Percentiles rank a stretch among this genome's conserved stretches.
Conservation (phyloP, 2,113 vertebrate genomes). For the Coreoperca whiteheadi region DNA sequence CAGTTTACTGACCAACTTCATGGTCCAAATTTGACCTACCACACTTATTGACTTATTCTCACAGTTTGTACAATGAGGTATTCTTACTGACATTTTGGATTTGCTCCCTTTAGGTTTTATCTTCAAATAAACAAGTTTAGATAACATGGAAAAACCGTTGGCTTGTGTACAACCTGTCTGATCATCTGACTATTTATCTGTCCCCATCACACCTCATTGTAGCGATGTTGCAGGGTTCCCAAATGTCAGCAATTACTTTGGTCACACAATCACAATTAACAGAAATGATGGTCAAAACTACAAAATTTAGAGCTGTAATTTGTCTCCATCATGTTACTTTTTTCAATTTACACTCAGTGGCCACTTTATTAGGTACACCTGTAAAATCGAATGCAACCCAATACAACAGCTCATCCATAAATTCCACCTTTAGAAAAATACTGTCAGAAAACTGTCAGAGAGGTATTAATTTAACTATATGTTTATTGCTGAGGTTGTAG, state of each 20-base stretch:
- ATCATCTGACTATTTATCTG: not conserved
- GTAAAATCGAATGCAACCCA: not conserved
- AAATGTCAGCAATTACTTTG: not conserved
- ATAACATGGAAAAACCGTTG: not conserved
- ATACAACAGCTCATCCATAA: not conserved
- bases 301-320: not conserved
- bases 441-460: not conserved
- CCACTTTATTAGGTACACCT: not conserved
- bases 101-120: not conserved
- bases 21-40: no score
- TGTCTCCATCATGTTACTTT: not conserved
- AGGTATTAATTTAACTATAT: not conserved
- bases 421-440: no score
- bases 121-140: not conserved
- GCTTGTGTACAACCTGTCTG: not conserved
- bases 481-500: not conserved
- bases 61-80: not conserved
- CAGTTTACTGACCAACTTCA: no score
- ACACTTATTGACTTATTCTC: no score
- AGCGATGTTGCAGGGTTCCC: not conserved
- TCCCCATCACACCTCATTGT: not conserved
- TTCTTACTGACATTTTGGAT: not conserved
- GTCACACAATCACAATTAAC: not conserved
- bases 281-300: not conserved
- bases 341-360: no score